A percentile compares a stretch with the other conserved stretches of the same genome.
Conservation (phyloP, 2,888 invertebrate species). For the Mesoligia furuncula region DNA sequence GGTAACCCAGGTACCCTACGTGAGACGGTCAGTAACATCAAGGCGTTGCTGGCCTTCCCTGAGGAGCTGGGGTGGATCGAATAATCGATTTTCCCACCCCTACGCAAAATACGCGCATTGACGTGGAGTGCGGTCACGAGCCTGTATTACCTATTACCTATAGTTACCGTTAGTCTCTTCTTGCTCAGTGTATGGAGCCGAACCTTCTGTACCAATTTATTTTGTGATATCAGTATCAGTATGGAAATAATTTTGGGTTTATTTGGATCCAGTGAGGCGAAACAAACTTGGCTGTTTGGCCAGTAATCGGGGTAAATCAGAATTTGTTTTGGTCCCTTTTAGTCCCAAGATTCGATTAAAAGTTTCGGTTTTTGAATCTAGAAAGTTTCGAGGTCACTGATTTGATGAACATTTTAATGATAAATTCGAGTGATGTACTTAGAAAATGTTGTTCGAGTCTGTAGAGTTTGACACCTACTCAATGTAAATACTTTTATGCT, state of each 20-base stretch:
- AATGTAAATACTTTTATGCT: neutral
- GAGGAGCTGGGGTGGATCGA: no score
- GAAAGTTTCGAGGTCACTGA: neutral
- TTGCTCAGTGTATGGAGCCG: neutral
- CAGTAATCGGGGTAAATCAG: constrained; percentile 17
- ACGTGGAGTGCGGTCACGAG: no score
- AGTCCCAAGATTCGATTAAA: constrained; percentile 16
- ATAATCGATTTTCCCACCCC: no score
- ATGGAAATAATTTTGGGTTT: constrained; percentile 36
- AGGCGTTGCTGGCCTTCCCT: no score
- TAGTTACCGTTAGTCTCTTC: neutral
- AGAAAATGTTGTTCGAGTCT: neutral
- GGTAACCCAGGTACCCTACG: no score
- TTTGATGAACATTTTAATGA: constrained; percentile 20
- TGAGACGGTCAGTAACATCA: no score
- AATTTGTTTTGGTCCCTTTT: constrained; percentile 39
- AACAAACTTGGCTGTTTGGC: constrained; percentile 25
- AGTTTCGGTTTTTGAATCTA: constrained; percentile 19
- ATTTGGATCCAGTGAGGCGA: constrained; percentile 34
- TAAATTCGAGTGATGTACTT: neutral
- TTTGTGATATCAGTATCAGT: constrained; percentile 25
- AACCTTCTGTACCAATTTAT: constrained; percentile 9
- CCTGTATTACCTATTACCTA: no score
- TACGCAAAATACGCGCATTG: no score
- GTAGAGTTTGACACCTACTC: neutral